These are phyloP conservation scores for Podargus strigoides DNA, from an alignment of 2,797 vertebrate genomes.

Conservation along the genomic window DNA sequence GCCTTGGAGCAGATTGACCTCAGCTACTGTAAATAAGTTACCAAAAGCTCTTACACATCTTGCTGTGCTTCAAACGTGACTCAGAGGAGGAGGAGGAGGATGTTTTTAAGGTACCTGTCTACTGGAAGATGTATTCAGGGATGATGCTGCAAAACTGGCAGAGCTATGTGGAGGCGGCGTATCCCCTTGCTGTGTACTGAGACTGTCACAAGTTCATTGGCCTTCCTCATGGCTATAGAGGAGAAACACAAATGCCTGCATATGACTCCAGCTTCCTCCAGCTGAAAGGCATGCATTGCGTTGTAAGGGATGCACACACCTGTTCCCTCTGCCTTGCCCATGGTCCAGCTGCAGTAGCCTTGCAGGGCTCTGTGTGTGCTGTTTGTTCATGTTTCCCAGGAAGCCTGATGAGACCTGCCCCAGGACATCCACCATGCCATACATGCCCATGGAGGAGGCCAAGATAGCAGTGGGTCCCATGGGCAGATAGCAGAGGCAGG, in stretches of 20 bases:
- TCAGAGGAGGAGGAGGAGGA: neutral
- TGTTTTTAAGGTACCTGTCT: neutral
- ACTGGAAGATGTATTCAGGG: neutral
- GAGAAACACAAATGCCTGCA: neutral
- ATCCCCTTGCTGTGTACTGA: neutral
- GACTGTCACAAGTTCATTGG: neutral
- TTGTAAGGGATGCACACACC: accelerated
- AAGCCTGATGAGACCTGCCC: accelerated
- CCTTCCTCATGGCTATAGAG: accelerated
- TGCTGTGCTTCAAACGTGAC: neutral
- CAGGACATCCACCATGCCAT: neutral
- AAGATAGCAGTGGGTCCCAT: neutral
- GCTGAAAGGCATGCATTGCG: neutral
- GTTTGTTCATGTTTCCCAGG: neutral
- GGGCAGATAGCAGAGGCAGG: accelerated
- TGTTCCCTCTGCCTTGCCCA: accelerated
- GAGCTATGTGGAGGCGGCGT: accelerated
- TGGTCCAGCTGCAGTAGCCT: accelerated
- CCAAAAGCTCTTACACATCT: neutral
- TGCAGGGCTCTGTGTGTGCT: accelerated
- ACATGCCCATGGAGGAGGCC: neutral
- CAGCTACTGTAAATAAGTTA: neutral
- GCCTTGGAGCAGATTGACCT: neutral
- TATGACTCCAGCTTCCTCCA: neutral
- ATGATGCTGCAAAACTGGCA: neutral